Conservation (phyloP, 2,113 vertebrate species). For the Clarias magur region DNA sequence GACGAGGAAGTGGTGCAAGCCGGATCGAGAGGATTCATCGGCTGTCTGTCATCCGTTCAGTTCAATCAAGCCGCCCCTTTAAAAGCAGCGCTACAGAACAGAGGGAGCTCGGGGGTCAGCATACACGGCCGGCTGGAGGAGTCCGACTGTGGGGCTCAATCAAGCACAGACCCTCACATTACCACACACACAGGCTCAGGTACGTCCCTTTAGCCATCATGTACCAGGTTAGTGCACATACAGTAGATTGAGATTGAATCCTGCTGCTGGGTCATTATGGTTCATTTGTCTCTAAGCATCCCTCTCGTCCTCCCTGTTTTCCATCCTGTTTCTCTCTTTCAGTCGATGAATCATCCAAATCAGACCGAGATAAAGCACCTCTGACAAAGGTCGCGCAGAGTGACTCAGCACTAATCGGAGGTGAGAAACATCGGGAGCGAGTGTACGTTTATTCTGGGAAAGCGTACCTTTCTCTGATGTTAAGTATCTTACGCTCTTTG, state of each 20-base stretch:
- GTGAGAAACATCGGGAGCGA: conserved; percentile 52
- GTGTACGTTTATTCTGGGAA: not conserved
- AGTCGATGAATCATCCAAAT: conserved; percentile 84
- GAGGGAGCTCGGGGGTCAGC: conserved; percentile 77
- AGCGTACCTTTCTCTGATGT: not conserved
- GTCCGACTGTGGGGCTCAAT: conserved; percentile 78
- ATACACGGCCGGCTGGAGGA: conserved; percentile 80
- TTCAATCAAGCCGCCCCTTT: conserved; percentile 89
- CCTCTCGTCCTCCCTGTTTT: not conserved
- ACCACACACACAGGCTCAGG: conserved; percentile 84
- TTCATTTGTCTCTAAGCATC: not conserved
- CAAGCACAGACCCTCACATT: conserved; percentile 69
- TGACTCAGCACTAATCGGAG: conserved; percentile 83
- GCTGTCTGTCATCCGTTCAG: conserved; percentile 91
- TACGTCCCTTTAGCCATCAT: conserved; percentile 52
- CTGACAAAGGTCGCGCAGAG: conserved; percentile 78
- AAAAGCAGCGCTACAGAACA: conserved; percentile 87
- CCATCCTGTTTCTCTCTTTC: conserved; percentile 46
- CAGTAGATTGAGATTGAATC: not conserved
- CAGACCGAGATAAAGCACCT: conserved; percentile 82
- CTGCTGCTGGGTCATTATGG: not conserved
- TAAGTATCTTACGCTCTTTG: not conserved
- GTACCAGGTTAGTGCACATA: not conserved
- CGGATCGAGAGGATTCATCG: conserved; percentile 82
- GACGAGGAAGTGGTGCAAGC: conserved; percentile 80